These are phyloP conservation scores for Macrotis lagotis DNA, from an alignment of 2,113 vertebrate species.

Conservation along the genomic window DNA sequence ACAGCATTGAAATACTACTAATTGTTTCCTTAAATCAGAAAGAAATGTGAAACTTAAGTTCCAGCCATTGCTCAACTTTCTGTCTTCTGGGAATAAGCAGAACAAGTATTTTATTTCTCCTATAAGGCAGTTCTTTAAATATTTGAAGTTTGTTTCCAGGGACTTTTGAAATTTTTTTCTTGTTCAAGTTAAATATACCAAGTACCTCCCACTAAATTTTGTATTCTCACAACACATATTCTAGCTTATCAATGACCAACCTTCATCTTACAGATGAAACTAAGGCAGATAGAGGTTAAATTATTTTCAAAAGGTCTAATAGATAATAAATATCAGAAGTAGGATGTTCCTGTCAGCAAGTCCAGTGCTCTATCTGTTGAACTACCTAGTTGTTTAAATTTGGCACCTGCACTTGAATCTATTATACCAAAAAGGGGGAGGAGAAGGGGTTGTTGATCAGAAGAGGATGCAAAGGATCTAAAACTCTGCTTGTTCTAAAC, in stretches of 20 bases:
- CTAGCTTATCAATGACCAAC: neutral
- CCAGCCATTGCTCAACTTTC: neutral
- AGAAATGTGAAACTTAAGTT: neutral
- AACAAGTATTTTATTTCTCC: neutral
- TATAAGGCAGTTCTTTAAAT: neutral
- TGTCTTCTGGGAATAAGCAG: neutral
- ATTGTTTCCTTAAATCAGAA: neutral
- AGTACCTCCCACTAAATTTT: neutral
- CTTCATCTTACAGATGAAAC: neutral
- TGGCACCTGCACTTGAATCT: neutral
- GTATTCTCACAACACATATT: neutral
- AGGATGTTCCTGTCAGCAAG: neutral
- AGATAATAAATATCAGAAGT: neutral
- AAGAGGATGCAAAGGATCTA: neutral
- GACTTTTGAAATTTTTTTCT: neutral
- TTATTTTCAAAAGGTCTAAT: neutral
- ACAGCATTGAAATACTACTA: neutral
- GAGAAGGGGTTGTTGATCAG: no score
- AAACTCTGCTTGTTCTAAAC: neutral
- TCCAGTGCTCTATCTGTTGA: neutral
- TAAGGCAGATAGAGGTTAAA: neutral
- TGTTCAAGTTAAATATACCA: neutral
- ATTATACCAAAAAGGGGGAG: neutral
- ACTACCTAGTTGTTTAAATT: neutral
- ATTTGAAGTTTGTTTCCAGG: neutral